Evolutionary conservation across 2,888 invertebrate species (phyloP).

Genomic region (Clitarchus hookeri): DNA sequence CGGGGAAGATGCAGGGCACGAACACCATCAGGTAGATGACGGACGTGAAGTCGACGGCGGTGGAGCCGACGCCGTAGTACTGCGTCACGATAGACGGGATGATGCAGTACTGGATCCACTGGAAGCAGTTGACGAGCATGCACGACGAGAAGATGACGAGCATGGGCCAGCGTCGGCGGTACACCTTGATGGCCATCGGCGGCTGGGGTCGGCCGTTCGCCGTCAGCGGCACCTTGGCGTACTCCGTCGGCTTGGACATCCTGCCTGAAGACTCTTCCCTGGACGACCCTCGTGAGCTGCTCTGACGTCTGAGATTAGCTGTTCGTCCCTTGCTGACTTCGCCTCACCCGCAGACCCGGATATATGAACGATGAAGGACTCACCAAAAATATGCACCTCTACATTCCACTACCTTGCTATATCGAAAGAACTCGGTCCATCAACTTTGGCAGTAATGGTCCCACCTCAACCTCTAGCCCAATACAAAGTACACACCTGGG

Average conservation of each 20-base stretch:
- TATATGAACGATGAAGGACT: no score
- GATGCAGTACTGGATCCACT: conserved; percentile 62
- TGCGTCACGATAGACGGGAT: conserved; percentile 51
- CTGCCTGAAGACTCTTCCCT: neutral
- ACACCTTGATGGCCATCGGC: conserved; percentile 39
- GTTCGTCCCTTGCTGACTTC: no score
- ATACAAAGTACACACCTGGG: no score
- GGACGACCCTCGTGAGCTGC: no score
- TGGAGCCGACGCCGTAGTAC: conserved; percentile 48
- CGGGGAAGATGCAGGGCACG: conserved; percentile 65
- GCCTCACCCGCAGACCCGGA: no score
- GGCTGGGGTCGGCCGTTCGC: neutral
- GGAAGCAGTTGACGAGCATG: conserved; percentile 59
- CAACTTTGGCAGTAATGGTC: no score
- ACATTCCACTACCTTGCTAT: no score
- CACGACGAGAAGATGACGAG: conserved; percentile 57
- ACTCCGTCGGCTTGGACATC: neutral
- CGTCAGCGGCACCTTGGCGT: neutral
- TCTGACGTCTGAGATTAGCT: no score
- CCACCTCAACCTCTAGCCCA: no score
- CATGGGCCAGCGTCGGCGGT: conserved; percentile 54
- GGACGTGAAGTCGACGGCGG: conserved; percentile 62
- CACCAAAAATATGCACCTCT: no score
- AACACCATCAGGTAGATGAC: conserved; percentile 66
- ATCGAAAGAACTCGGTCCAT: no score